Evolutionary conservation across 2,113 vertebrate genomes (phyloP).

Genomic region (Castor canadensis): DNA sequence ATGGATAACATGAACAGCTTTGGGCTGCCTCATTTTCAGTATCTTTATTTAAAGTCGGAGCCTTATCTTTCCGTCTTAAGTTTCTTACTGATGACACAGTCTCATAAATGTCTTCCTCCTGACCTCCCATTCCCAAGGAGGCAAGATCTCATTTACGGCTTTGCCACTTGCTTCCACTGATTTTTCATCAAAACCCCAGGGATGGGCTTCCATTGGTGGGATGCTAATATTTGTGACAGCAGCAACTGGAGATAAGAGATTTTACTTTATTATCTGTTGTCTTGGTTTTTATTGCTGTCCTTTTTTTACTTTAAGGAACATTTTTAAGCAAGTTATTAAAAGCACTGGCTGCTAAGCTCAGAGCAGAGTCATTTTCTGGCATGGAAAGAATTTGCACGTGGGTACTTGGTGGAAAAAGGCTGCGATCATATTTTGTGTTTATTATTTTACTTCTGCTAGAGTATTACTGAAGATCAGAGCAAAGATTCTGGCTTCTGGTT

Average conservation of each 20-base stretch:
- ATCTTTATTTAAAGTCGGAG: constrained; percentile 57
- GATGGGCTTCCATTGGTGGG: constrained; percentile 62
- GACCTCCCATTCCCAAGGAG: neutral
- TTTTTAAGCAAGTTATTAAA: constrained; percentile 82
- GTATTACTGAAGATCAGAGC: constrained; percentile 36
- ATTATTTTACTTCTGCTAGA: constrained; percentile 51
- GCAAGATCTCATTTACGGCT: constrained; percentile 63
- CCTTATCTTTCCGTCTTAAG: constrained; percentile 61
- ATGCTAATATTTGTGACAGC: constrained; percentile 78
- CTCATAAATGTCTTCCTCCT: constrained; percentile 61
- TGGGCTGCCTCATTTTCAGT: constrained; percentile 53
- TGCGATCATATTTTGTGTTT: constrained; percentile 56
- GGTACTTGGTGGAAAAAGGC: constrained; percentile 55
- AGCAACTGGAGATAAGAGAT: constrained; percentile 77
- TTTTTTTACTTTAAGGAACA: constrained; percentile 64
- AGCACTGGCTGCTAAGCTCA: constrained; percentile 74
- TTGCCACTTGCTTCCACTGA: constrained; percentile 65
- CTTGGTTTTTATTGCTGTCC: constrained; percentile 73
- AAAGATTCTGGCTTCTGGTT: constrained; percentile 50
- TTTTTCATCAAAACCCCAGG: constrained; percentile 69
- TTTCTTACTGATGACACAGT: constrained; percentile 15
- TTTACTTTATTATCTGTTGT: constrained; percentile 80
- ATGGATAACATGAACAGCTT: neutral
- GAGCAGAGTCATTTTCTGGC: constrained; percentile 66
- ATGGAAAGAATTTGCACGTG: constrained; percentile 67